Evolutionary conservation across 2,888 invertebrate genomes (phyloP), one percentile per base, ranked within the genome.

Genomic region (Perizoma affinitatum): DNA sequence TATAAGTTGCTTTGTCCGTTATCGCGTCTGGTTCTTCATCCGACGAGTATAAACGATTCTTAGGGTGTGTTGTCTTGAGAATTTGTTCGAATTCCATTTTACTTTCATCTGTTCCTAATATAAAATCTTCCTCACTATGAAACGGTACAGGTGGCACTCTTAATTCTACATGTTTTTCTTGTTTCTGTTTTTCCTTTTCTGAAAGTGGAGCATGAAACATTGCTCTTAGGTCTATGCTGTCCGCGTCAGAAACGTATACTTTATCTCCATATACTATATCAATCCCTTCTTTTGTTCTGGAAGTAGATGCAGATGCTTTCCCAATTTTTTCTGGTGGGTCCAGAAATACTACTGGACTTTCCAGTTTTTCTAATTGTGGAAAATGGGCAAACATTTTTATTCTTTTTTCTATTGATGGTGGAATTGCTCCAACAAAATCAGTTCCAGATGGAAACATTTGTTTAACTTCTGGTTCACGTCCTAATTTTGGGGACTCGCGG

Each of bases 111-210:
- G 35, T 40, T 54, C 6, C 44, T 33, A 38, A 5, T 38, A 48
- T 35, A 49, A 57, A 33, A 53, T 64, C 47, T 48, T 60, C 55
- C 8, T 46, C 49, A 49, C 60, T 61, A 35, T 53, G 53, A 53
- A 45, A 54, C n/a, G 58, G 59, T 11, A 54, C 58, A 22, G 53
- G 55, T 6, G 61, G 58, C 41, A 52, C 54, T 42, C 11, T 48
- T 42, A 61, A 35, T 51, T 54, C n/a, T 41, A 57, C 38, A 22
- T 42, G 33, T 35, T 46, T 54, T 42, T 42, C 46, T 52, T 43
- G 58, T 44, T 46, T 46, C 9, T 38, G 49, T 41, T 44, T 53
- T 44, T 44, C 38, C 46, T 56, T 47, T 54, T 55, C 50, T 36
- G 41, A 46, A 40, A 49, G 10, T 22, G 59, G 54, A 22, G 49